These are phyloP conservation scores for Sclerodermus sp. DNA, from an alignment of 2,888 invertebrate genomes.

Conservation along the genomic window DNA sequence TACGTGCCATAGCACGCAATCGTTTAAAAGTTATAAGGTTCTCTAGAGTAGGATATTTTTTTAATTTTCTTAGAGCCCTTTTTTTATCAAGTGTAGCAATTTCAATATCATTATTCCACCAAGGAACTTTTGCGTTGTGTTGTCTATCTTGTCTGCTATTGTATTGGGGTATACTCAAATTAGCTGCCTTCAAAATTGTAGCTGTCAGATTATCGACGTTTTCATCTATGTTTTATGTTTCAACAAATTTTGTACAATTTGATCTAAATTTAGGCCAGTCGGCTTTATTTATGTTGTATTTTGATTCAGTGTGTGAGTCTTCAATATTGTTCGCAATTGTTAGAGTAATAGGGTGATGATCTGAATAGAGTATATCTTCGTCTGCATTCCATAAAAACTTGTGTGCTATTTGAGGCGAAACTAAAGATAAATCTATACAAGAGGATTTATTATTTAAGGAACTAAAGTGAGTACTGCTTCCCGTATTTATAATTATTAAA, in stretches of 20 bases:
- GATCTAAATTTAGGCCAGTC: conserved; percentile 15
- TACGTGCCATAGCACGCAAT: too few relatives aligned
- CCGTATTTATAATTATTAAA: conserved; percentile 13
- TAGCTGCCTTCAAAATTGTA: conserved; percentile 15
- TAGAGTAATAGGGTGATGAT: conserved; percentile 29
- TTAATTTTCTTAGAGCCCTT: conserved; percentile 17
- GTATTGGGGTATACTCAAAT: conserved; percentile 4
- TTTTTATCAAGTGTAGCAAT: conserved; percentile 9
- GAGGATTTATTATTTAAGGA: conserved; percentile 8
- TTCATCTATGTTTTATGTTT: not conserved
- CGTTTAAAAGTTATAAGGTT: conserved; percentile 17
- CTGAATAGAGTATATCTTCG: conserved; percentile 12
- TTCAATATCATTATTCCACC: conserved; percentile 24
- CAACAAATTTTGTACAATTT: not conserved
- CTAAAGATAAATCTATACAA: conserved; percentile 23
- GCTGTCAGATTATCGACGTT: conserved; percentile 10
- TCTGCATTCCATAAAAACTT: conserved; percentile 12
- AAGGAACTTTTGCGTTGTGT: conserved; percentile 8
- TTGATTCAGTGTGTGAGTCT: too few relatives aligned
- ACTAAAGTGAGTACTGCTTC: conserved; percentile 24
- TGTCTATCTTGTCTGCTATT: too few relatives aligned
- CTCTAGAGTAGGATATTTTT: conserved; percentile 12
- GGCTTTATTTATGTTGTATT: conserved; percentile 16
- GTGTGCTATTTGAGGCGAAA: conserved; percentile 9
- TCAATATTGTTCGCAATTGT: too few relatives aligned